phyloP scores from a whole-genome alignment of 2,113 vertebrate species.

The Charadrius vociferus region DNA sequence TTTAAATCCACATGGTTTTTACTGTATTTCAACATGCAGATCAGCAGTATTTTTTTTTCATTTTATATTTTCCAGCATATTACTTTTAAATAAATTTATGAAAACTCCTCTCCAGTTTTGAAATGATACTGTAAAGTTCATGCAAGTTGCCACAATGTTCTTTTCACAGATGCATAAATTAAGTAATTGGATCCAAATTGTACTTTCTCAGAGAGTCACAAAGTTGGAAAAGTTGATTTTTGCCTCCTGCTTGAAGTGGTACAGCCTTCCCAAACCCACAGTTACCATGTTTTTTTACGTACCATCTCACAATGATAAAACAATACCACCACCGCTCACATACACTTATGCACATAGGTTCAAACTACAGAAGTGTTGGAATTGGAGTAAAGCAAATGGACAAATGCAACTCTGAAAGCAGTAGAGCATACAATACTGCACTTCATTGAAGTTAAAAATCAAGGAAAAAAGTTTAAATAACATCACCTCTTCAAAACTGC shows the following conservation, averaged over 20 bases:
- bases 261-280: not conserved
- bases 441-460: not conserved
- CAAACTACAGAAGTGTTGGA: not conserved
- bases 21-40: not conserved
- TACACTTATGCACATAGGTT: rapidly evolving
- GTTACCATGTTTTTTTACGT: not conserved
- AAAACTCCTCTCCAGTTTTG: not conserved
- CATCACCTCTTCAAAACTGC: not conserved
- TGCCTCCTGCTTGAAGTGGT: not conserved
- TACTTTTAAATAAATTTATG: not conserved
- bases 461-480: not conserved
- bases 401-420: not conserved
- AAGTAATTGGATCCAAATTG: not conserved
- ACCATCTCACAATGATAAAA: not conserved
- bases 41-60: not conserved
- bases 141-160: not conserved
- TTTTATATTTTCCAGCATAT: not conserved
- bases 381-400: rapidly evolving
- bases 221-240: not conserved
- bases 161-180: not conserved
- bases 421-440: not conserved
- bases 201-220: not conserved
- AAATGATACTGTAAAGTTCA: not conserved
- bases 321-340: not conserved
- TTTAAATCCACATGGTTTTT: not conserved